A percentile compares a stretch with the other conserved stretches of the same genome.
Conservation (phyloP, 2,797 vertebrate species). For the Aulostomus chinensis region DNA sequence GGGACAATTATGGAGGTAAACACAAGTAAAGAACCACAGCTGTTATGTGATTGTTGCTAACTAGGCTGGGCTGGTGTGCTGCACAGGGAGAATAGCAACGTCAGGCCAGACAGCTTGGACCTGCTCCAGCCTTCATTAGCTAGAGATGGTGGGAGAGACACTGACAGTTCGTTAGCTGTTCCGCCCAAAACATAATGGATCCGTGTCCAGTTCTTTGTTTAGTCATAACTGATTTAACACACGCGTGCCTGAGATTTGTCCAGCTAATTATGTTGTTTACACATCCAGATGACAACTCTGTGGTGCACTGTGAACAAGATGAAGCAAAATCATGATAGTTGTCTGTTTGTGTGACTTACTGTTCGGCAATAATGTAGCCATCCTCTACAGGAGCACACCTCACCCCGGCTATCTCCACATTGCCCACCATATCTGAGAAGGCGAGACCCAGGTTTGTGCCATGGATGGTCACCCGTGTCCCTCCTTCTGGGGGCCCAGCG, state of each 20-base stretch:
- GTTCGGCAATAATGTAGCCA: conserved; percentile 94
- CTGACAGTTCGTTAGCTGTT: too few species aligned
- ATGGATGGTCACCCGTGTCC: conserved; percentile 93
- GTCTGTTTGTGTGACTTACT: too few species aligned
- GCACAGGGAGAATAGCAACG: conserved; percentile 19
- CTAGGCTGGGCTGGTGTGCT: conserved; percentile 34
- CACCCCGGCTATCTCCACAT: conserved; percentile 93
- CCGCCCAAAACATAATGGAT: too few species aligned
- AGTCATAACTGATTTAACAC: too few species aligned
- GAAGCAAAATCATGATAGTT: too few species aligned
- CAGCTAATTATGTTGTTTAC: too few species aligned
- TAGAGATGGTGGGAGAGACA: too few species aligned
- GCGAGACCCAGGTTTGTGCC: conserved; percentile 95
- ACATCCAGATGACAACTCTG: too few species aligned
- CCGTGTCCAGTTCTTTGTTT: too few species aligned
- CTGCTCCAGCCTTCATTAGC: conserved; percentile 49
- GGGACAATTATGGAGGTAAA: conserved; percentile 74
- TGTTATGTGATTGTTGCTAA: conserved; percentile 64
- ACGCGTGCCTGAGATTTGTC: too few species aligned
- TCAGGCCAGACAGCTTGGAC: conserved; percentile 51
- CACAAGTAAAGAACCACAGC: conserved; percentile 77
- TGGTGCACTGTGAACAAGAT: too few species aligned
- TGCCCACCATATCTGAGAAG: conserved; percentile 91
- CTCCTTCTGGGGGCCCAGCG: conserved; percentile 94
- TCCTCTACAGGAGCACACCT: conserved; percentile 88